Base-by-base conservation (phyloP, 2,797 vertebrate genomes). In the Rhynchotus rufescens region DNA sequence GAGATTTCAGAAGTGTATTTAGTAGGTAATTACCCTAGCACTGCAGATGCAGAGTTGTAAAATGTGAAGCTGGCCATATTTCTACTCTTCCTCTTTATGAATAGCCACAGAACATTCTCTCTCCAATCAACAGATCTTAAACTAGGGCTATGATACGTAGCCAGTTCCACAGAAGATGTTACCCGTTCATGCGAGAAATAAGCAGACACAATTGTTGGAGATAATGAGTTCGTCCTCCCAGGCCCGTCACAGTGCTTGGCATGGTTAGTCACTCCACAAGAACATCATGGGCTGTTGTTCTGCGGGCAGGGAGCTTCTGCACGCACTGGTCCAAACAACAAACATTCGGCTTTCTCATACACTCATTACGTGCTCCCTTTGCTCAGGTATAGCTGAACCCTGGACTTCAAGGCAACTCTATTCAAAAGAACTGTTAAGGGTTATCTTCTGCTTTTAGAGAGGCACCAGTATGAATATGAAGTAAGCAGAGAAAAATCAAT, bases 181-280 rank as follows among this genome's bases (percentile, higher is more conserved):
- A 92, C 61, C 91, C 90, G 60, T 91, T 96, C 93, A 96, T 96
- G 93, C 73, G 19, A 89, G 93, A 97, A 97, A 96, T 97, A 95
- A 93, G 84, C 93, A 77, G 86, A 69, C 88, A 32, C 73, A 84
- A 94, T 94, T 90, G 94, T 81, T 85, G 77, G 85, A 83, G 72
- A 91, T 94, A 97, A 97, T 97, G 96, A 96, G 75, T 93, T 96
- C 93, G 59, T 85, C 94, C 84, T 94, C 65, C 51, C 44, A 88
- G 88, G 49, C 69, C 91, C 3, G 4, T 93, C 95, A 92, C 28
- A 3, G 92, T 93, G 81, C 88, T 80, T 96, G 96, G 95, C 94
- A 78, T 38, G 47, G 60, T 85, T 7, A 82, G 84, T 76, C 80
- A 40, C 88, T 84, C 84, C 80, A 62, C 1, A 1, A 72, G 78